Evolutionary conservation across 2,113 vertebrate species (phyloP), one percentile per base, ranked within the genome.

Genomic region (Psilopsiagon aymara): DNA sequence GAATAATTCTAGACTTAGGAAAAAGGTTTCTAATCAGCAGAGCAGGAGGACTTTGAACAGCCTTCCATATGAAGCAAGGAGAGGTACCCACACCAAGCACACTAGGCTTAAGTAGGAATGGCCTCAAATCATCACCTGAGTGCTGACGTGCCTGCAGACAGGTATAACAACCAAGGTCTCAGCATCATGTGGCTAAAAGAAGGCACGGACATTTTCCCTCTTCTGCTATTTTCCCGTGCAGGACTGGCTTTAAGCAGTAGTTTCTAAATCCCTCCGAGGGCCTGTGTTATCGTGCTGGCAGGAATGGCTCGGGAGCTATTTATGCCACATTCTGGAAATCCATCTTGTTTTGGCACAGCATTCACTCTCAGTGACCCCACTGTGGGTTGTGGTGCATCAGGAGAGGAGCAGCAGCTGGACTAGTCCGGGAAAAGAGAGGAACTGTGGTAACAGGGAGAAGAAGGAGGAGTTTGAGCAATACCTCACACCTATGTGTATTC

Each of bases 21-120:
- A 75, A 71, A 70, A 82, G 43, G 29, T 57, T 95, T 94, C 59
- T 95, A 90, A 92, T 92, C 90, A 77, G 59, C 57, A 73, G 67
- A 94, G 60, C 81, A 85, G 91, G 71, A 88, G 82, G 78, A 69
- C 63, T 85, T 91, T 49, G 93, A 75, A 39, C 70, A 82, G 67
- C 68, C 47, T 96, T 57, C 63, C 6, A 3, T 82, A 44, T 0
- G 0, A 84, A 57, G 52, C 55, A 37, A 5, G 6, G 60, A 44
- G 37, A 57, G 14, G 59, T 51, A 24, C 29, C 33, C 43, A 20
- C 1, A 1, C 20, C 28, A 62, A 70, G 74, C 6, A 4, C 46
- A n/a, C 39, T 17, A 76, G 37, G 51, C 57, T 90, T 55, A 52
- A 44, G 66, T 21, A 60, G 52, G 44, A 64, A 35, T 71, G 44